Evolutionary conservation across 2,113 vertebrate species (phyloP).

Genomic region (Callipepla squamata): DNA sequence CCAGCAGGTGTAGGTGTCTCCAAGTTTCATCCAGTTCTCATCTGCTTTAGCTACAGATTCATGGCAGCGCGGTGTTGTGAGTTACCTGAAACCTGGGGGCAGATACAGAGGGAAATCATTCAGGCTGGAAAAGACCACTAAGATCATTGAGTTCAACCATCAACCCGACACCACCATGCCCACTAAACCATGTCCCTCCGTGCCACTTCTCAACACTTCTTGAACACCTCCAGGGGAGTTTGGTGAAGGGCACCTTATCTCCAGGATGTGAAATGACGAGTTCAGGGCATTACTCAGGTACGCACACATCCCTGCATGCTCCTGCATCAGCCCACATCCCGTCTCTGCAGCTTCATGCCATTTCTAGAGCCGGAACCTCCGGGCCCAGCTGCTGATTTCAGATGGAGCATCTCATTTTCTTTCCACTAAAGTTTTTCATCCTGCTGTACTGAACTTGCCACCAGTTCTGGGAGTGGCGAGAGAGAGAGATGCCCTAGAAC

Average conservation of each 20-base stretch:
- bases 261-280: not conserved
- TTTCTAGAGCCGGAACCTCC: not conserved
- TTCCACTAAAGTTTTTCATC: not conserved
- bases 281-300: not conserved
- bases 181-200: no score
- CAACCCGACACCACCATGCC: no score
- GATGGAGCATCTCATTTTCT: not conserved
- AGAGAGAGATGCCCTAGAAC: not conserved
- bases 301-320: not conserved
- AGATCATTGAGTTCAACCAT: no score
- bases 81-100: not conserved
- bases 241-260: not conserved
- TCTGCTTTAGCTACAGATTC: not conserved
- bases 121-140: no score
- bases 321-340: not conserved
- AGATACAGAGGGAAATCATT: not conserved
- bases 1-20: not conserved
- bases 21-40: not conserved
- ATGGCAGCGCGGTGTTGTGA: not conserved
- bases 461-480: not conserved
- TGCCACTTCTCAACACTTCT: no score
- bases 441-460: not conserved
- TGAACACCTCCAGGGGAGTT: no score
- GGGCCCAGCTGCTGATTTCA: not conserved
- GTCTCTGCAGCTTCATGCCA: rapidly evolving